Base-by-base conservation (phyloP, 2,888 invertebrate species). In the Ommatoiulus sabulosus region DNA sequence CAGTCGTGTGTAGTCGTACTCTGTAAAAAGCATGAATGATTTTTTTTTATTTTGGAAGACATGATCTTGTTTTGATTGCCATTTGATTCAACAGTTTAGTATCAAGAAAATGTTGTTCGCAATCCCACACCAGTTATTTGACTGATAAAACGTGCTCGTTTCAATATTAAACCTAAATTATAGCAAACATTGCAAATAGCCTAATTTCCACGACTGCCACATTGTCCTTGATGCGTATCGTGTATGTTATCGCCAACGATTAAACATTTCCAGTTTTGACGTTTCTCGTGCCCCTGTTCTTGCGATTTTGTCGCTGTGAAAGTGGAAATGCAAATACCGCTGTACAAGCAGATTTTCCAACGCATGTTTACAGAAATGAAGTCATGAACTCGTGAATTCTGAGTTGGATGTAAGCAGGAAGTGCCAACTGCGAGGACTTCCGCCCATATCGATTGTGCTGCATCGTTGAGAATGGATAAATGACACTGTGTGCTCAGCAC, bases 361-460 rank as follows among this genome's bases (percentile, higher is more conserved):
- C 57, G 3, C n/a, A n/a, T 57, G 57, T 57, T 57, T 57, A 57
- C 57, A 57, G 17, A 57, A 57, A 57, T 57, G 57, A 57, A 57
- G 57, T 57, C 57, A 57, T 57, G 57, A 57, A 57, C 57, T 57
- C 57, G 57, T 17, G 57, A 57, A 57, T 57, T 57, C 57, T 57
- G 57, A 57, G 57, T n/a, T 57, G 57, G 57, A 57, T 17, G 57
- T 57, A 57, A 57, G 57, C 57, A 57, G 57, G 57, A 57, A 57
- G 57, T 57, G 57, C 57, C 57, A 57, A 57, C 57, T 57, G 57
- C 57, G 57, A 57, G 57, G 57, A 57, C 57, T 57, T 57, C 57
- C 57, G 57, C n/a, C 57, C 57, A 57, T 57, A 57, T 57, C 57
- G 57, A 57, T 57, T 57, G 57, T 57, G 57, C 57, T 57, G 57